These are phyloP conservation scores for Brachionichthys hirsutus DNA, from an alignment of 2,113 vertebrate species.

Conservation along the genomic window DNA sequence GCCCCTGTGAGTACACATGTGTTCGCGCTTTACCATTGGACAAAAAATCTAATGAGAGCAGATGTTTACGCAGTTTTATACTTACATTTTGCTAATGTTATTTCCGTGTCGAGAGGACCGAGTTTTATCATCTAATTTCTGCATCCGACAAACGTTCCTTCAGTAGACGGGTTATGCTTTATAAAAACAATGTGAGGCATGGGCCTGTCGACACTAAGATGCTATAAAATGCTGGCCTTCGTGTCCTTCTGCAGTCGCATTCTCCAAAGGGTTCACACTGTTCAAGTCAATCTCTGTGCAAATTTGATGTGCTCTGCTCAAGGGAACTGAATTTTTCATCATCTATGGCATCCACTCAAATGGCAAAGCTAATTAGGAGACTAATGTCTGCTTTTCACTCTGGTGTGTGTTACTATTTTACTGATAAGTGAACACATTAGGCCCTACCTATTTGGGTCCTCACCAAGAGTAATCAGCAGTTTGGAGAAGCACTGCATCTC, in stretches of 20 bases:
- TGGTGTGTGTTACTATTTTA: slow-evolving; percentile 25
- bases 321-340: no score
- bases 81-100: slow-evolving; percentile 26
- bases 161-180: slow-evolving; percentile 18
- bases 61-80: slow-evolving; percentile 29
- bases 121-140: slow-evolving; percentile 29
- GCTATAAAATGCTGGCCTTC: neutral
- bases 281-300: slow-evolving; percentile 10
- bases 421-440: slow-evolving; percentile 46
- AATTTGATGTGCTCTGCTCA: no score
- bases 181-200: slow-evolving; percentile 9
- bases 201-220: slow-evolving; percentile 13
- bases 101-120: slow-evolving; percentile 4
- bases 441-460: slow-evolving; percentile 32
- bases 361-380: no score
- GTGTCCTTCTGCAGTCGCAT: slow-evolving; percentile 1
- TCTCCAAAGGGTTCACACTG: neutral
- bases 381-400: slow-evolving; percentile 42
- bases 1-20: neutral
- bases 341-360: no score
- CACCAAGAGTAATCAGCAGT: slow-evolving; percentile 67
- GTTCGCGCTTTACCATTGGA: neutral
- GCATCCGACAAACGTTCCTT: neutral
- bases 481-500: slow-evolving; percentile 59
- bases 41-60: slow-evolving; percentile 31